Evolutionary conservation across 2,113 vertebrate species (phyloP).

Genomic region (Bagarius yarrelli): DNA sequence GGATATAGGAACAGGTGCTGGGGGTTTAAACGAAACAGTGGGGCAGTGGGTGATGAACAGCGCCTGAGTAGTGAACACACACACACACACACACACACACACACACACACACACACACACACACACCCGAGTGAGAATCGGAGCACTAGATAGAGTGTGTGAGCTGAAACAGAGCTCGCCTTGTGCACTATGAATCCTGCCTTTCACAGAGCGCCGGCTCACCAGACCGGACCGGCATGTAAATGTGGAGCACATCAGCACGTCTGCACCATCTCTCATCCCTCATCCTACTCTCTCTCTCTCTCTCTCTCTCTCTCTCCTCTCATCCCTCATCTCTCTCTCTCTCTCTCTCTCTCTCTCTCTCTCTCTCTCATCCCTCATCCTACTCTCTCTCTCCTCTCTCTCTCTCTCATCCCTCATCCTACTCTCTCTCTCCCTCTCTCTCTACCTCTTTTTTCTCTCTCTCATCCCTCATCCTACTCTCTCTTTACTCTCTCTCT

Average conservation of each 20-base stretch:
- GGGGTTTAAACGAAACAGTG: not conserved
- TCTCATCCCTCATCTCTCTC: too few relatives aligned
- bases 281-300: not conserved
- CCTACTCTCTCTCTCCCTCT: too few relatives aligned
- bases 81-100: too few relatives aligned
- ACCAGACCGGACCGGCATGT: constrained; percentile 27
- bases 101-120: too few relatives aligned
- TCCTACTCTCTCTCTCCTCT: too few relatives aligned
- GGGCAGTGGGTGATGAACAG: not conserved
- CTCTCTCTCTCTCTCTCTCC: rapidly evolving
- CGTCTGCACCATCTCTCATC: constrained; percentile 18
- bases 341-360: too few relatives aligned
- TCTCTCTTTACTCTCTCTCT: not conserved
- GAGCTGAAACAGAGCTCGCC: constrained; percentile 31
- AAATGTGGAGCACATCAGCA: constrained; percentile 28
- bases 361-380: too few relatives aligned
- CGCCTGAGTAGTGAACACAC: constrained; percentile 9
- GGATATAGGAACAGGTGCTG: too few relatives aligned
- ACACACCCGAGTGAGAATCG: constrained; percentile 33
- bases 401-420: too few relatives aligned
- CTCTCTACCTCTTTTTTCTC: not conserved
- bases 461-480: not conserved
- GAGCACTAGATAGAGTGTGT: constrained; percentile 27
- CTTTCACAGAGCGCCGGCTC: not conserved
- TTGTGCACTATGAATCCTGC: constrained; percentile 26